phyloP scores from a whole-genome alignment of 2,888 invertebrate species.

The Muscina levida region DNA sequence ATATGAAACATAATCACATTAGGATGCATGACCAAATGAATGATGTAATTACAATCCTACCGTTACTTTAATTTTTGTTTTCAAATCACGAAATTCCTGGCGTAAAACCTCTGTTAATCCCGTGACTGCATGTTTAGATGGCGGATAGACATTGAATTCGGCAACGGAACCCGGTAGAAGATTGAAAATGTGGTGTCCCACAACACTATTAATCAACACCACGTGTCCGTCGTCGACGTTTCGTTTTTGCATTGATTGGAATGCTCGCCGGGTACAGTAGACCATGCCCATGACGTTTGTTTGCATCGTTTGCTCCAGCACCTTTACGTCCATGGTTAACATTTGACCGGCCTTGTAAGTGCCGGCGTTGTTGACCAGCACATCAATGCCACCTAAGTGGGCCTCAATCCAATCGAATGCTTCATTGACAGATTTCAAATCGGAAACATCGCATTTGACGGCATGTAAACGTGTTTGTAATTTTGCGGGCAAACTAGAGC shows the following conservation, averaged over 20 bases:
- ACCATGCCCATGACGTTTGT: slow-evolving; percentile 80
- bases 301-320: slow-evolving; percentile 77
- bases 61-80: slow-evolving; percentile 71
- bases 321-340: slow-evolving; percentile 66
- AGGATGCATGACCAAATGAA: background rate
- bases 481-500: slow-evolving; percentile 66
- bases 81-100: slow-evolving; percentile 74
- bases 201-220: slow-evolving; percentile 79
- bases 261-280: slow-evolving; percentile 80
- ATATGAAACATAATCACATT: slow-evolving; percentile 27
- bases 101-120: slow-evolving; percentile 75
- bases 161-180: slow-evolving; percentile 71
- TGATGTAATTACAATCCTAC: slow-evolving; percentile 50
- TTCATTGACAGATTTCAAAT: slow-evolving; percentile 81
- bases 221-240: slow-evolving; percentile 79
- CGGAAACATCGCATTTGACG: slow-evolving; percentile 81
- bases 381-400: slow-evolving; percentile 81
- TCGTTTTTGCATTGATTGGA: slow-evolving; percentile 80
- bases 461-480: slow-evolving; percentile 75
- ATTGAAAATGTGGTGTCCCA: slow-evolving; percentile 73
- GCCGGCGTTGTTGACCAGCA: slow-evolving; percentile 83
- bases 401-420: slow-evolving; percentile 81
- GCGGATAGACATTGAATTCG: slow-evolving; percentile 75
- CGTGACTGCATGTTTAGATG: slow-evolving; percentile 75
- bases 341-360: slow-evolving; percentile 68